Conservation (phyloP, 2,888 invertebrate genomes). For the Disparrhopalites patrizii region DNA sequence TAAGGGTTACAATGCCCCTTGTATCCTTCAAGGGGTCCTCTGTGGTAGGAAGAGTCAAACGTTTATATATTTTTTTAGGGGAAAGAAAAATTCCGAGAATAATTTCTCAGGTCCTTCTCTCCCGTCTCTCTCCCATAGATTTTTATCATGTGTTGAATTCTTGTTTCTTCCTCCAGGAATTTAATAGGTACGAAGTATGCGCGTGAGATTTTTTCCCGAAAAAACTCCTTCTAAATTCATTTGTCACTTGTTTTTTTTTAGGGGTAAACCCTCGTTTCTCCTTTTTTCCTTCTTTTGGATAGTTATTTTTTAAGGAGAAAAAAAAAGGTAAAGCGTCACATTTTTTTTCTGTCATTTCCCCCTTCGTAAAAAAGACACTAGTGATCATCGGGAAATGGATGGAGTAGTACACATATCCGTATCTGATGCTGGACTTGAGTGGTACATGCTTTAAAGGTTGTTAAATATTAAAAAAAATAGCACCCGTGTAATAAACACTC, state of each 20-base stretch:
- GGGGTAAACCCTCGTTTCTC: not conserved
- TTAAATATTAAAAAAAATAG: no score
- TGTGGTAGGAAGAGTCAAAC: no score
- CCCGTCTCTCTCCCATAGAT: not conserved
- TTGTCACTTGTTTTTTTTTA: slow-evolving; percentile 1
- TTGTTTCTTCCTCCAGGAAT: slow-evolving; percentile 16
- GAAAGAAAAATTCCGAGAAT: not conserved
- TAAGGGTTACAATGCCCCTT: no score
- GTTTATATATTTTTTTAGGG: no score
- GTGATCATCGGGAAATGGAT: no score
- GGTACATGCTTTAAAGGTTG: no score
- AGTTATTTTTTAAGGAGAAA: not conserved
- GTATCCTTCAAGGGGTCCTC: no score
- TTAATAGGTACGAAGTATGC: slow-evolving; percentile 14
- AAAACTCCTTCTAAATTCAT: not conserved
- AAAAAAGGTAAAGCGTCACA: not conserved
- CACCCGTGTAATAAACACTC: no score
- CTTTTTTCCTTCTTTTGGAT: not conserved
- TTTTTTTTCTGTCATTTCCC: no score
- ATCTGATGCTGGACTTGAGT: no score
- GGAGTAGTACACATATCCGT: no score
- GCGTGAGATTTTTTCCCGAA: not conserved
- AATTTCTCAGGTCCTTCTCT: not conserved
- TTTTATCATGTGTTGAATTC: slow-evolving; percentile 27
- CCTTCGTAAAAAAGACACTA: no score